A percentile compares a stretch with the other conserved stretches of the same genome.
Conservation (phyloP, 1,140 invertebrate genomes). For the Anthonomus grandis region DNA sequence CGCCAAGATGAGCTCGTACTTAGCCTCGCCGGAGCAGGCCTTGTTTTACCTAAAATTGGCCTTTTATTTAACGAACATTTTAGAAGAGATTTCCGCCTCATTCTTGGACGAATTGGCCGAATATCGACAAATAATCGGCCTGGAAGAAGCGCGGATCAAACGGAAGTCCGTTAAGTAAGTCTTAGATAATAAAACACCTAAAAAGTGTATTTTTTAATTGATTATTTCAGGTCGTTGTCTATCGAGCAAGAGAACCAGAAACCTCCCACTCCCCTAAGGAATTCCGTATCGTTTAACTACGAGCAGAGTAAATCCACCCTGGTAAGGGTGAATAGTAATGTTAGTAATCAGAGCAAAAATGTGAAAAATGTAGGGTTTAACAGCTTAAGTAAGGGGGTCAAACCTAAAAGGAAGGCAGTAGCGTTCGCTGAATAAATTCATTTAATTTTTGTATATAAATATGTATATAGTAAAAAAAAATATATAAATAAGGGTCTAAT, state of each 20-base stretch:
- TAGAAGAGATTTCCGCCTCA: conserved; percentile 56
- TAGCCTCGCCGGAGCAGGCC: conserved; percentile 50
- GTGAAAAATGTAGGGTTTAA: conserved; percentile 14
- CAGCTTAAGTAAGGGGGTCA: neutral
- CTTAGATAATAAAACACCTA: neutral
- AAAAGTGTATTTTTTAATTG: neutral
- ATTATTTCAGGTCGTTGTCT: neutral
- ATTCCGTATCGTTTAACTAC: conserved; percentile 18
- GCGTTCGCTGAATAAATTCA: conserved; percentile 9
- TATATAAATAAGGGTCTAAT: no score
- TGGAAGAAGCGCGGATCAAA: conserved; percentile 23
- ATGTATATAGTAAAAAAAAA: no score
- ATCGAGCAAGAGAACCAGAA: neutral
- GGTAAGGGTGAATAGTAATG: conserved; percentile 13
- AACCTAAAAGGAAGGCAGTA: conserved; percentile 11
- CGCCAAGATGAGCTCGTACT: conserved; percentile 58
- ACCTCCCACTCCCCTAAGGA: conserved; percentile 27
- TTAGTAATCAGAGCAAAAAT: conserved; percentile 20
- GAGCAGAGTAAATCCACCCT: conserved; percentile 13
- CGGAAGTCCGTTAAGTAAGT: conserved; percentile 13
- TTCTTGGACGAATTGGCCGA: conserved; percentile 42
- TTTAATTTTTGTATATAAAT: neutral
- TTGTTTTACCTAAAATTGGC: conserved; percentile 59
- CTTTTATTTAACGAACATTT: conserved; percentile 60
- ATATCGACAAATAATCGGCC: conserved; percentile 23